Conservation (phyloP, 2,113 vertebrate genomes). For the Erythrocercus mccallii region DNA sequence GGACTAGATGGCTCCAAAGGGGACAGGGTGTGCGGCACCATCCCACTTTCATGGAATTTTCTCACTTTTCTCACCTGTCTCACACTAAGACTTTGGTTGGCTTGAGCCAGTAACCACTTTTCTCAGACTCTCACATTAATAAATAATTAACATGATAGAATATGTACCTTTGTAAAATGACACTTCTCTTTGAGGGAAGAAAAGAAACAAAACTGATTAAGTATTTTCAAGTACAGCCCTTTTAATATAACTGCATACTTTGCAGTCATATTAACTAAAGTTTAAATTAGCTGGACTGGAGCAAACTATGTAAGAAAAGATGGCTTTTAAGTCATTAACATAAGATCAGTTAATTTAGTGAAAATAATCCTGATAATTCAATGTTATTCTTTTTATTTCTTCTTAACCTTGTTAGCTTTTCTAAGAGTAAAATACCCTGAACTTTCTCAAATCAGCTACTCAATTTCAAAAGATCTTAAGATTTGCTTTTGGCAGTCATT, state of each 20-base stretch:
- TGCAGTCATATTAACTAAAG: neutral
- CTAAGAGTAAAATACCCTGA: neutral
- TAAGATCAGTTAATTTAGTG: neutral
- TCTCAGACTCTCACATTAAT: neutral
- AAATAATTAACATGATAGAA: neutral
- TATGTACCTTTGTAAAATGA: neutral
- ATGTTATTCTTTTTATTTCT: slow-evolving; percentile 15
- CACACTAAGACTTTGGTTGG: neutral
- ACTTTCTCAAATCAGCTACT: neutral
- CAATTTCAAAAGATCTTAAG: neutral
- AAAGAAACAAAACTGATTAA: neutral
- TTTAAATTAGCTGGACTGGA: neutral
- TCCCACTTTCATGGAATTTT: fast-evolving
- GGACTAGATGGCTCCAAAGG: fast-evolving
- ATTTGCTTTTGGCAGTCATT: slow-evolving; percentile 27
- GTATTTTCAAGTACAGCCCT: neutral
- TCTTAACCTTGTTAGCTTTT: slow-evolving; percentile 29
- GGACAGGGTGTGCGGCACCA: neutral
- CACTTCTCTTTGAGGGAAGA: neutral
- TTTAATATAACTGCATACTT: neutral
- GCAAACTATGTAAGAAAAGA: neutral
- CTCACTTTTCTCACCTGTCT: no score
- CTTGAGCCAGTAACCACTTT: neutral
- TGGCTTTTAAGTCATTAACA: neutral
- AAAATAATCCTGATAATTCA: neutral